Percentiles rank a stretch among this genome's conserved stretches.
Conservation (phyloP, 1,140 invertebrate species). For the Ditylenchus dipsaci region DNA sequence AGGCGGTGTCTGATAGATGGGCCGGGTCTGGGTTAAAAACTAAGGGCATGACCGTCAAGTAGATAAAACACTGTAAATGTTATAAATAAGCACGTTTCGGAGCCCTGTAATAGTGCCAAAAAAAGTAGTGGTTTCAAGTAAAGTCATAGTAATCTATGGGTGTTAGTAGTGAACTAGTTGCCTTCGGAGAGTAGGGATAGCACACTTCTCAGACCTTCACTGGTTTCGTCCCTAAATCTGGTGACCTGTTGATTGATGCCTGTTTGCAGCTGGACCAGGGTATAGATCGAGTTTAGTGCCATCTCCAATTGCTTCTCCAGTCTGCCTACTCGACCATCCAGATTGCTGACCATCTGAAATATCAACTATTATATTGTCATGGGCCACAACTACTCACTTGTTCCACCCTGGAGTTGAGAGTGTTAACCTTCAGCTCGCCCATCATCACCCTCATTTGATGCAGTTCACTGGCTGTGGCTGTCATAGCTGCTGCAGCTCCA, state of each 20-base stretch:
- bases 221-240: conserved; percentile 22
- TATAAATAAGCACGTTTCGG: too few relatives aligned
- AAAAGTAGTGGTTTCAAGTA: too few relatives aligned
- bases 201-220: conserved; percentile 9
- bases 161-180: background rate
- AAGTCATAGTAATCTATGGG: too few relatives aligned
- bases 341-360: conserved; percentile 36
- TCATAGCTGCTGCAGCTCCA: background rate
- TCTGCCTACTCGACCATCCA: conserved; percentile 46
- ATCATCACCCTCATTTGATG: conserved; percentile 3
- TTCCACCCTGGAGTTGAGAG: conserved; percentile 15
- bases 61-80: too few relatives aligned
- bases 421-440: background rate
- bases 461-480: conserved; percentile 1
- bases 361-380: background rate
- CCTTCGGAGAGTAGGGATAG: background rate
- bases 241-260: conserved; percentile 47
- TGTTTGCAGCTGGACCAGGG: conserved; percentile 52
- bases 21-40: too few relatives aligned
- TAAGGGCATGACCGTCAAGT: too few relatives aligned
- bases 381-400: conserved; percentile 9
- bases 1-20: too few relatives aligned
- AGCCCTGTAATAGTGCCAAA: too few relatives aligned
- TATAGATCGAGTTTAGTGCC: conserved; percentile 56
- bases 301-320: conserved; percentile 58